These are phyloP conservation scores for Probosciger aterrimus DNA, from an alignment of 2,113 vertebrate species.

Conservation along the genomic window DNA sequence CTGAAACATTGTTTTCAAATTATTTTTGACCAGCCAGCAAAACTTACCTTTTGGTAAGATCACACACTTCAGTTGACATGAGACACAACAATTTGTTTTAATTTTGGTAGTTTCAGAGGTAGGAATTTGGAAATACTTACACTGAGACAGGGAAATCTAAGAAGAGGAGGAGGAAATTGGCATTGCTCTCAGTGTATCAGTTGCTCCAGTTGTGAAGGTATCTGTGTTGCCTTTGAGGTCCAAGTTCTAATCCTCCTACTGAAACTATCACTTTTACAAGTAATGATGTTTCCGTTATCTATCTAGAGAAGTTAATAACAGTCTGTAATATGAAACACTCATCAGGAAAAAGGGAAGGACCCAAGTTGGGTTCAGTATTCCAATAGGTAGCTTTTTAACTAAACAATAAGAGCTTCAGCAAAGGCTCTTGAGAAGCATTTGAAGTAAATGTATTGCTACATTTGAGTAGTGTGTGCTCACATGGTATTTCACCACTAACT, in stretches of 20 bases:
- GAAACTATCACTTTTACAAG: not conserved
- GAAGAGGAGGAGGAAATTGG: not conserved
- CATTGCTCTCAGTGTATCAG: not conserved
- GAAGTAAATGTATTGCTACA: not conserved
- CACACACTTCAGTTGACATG: not conserved
- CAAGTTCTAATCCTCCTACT: not conserved
- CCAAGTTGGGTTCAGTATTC: not conserved
- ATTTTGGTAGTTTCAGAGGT: not conserved
- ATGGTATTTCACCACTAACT: not conserved
- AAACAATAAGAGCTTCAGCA: not conserved
- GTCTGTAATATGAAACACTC: not conserved
- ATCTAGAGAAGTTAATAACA: not conserved
- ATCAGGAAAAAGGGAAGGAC: not conserved
- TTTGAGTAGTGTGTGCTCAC: not conserved
- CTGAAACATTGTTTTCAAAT: not conserved
- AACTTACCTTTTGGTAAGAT: not conserved
- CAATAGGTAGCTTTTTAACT: not conserved
- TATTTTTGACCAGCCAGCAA: not conserved
- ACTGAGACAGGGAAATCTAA: not conserved
- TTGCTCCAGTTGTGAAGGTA: not conserved
- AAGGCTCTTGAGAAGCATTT: not conserved
- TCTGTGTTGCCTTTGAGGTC: not conserved
- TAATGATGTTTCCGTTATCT: not conserved
- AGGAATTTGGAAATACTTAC: not conserved
- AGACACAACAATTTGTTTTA: not conserved